phyloP scores from a whole-genome alignment of 1,140 invertebrate genomes.

The Scylla paramamosain region DNA sequence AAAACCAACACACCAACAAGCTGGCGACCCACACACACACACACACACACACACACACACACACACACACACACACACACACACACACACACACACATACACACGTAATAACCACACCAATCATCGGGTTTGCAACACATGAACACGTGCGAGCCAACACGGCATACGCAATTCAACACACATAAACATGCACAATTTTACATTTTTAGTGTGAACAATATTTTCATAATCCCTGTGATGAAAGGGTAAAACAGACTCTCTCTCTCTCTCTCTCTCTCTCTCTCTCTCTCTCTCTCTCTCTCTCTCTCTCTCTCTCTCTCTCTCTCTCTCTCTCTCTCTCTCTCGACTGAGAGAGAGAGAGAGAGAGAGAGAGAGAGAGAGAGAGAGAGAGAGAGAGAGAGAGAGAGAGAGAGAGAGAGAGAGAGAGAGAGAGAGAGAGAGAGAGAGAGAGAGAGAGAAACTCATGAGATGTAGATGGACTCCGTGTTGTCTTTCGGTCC shows the following conservation, averaged over 20 bases:
- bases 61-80: neutral
- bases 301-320: conserved; percentile 31
- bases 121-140: conserved; percentile 25
- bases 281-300: neutral
- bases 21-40: too few species aligned
- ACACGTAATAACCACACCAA: conserved; percentile 12
- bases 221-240: conserved; percentile 30
- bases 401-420: neutral
- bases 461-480: neutral
- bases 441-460: neutral
- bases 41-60: too few species aligned
- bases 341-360: neutral
- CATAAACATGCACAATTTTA: conserved; percentile 27
- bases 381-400: neutral
- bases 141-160: conserved; percentile 26
- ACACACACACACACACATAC: neutral
- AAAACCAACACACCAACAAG: too few species aligned
- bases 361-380: neutral
- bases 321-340: conserved; percentile 34
- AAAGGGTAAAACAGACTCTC: neutral
- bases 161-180: conserved; percentile 34
- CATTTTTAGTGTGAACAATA: neutral
- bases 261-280: conserved; percentile 30
- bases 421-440: neutral
- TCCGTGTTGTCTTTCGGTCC: neutral